Evolutionary conservation across 2,888 invertebrate genomes (phyloP), one percentile per base, ranked within the genome.

Genomic region (Zygaena filipendulae): DNA sequence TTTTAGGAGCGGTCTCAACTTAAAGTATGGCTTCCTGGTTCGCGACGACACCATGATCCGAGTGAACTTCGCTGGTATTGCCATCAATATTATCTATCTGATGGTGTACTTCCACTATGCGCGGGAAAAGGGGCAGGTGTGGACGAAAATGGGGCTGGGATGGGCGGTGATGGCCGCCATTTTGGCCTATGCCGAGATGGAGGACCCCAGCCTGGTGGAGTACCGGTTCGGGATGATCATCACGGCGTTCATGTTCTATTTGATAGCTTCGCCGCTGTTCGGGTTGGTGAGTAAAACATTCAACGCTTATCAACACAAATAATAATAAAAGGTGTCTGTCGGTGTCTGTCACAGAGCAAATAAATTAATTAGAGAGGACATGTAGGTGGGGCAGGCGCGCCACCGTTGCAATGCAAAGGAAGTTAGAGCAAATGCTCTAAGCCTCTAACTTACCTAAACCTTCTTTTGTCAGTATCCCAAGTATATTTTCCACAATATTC

Each of bases 41-140:
- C 74, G 84, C 24, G 94, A 95, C 53, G 66, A 81, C 40, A 86
- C 85, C 1, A 91, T 92, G 87, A 86, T 91, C 25, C 83, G 82
- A 49, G 90, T 92, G 11, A 95, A 94, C 62, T 52, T 88, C 26
- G 84, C 87, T 47, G 93, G 92, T 36, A 70, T 90, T 34, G 63
- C 82, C 0, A 68, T 91, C 27, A 93, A 90, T 58, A 52, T 84
- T 2, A 35, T 84, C 3, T 95, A 92, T 56, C 60, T 86, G 33
- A 38, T 80, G 36, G 66, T 88, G 29, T 95, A 84, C 66, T 89
- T 86, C 55, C 52, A 80, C 28, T 92, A 87, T 50, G 69, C 88
- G 0, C 64, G 81, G 4, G 63, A 80, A 29, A 84, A 82, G 53
- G 49, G 60, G 26, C 56, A 61, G 37, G 71, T 85, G 2, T 82